A percentile compares a stretch with the other conserved stretches of the same genome.
phyloP scores from a whole-genome alignment of 2,797 vertebrate genomes.

The Euphonia xanthogaster region DNA sequence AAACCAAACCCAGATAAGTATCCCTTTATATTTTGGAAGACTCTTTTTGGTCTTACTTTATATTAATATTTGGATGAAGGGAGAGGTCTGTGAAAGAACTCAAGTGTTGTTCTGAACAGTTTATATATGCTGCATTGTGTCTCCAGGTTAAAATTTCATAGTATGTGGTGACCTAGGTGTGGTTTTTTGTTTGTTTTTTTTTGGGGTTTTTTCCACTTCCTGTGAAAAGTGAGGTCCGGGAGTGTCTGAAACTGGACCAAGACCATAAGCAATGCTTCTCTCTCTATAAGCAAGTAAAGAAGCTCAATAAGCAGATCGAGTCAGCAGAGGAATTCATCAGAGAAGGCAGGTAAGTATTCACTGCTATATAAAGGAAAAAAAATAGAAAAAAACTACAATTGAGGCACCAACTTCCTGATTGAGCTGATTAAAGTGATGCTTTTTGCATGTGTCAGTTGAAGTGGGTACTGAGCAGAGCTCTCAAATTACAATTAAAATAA shows the following conservation, averaged over 20 bases:
- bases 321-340: conserved; percentile 90
- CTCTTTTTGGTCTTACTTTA: not conserved
- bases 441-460: conserved; percentile 40
- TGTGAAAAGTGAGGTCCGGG: conserved; percentile 88
- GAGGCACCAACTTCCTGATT: not conserved
- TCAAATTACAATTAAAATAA: conserved; percentile 37
- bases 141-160: not conserved
- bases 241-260: conserved; percentile 96
- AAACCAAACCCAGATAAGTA: not conserved
- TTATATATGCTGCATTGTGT: not conserved
- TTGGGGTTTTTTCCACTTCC: not conserved
- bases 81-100: not conserved
- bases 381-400: not conserved
- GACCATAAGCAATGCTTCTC: conserved; percentile 95
- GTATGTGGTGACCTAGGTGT: not conserved
- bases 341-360: conserved; percentile 86
- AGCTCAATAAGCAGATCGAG: conserved; percentile 92
- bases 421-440: conserved; percentile 19
- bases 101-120: not conserved
- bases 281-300: conserved; percentile 98
- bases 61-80: not conserved
- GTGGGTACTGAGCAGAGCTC: not conserved
- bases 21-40: not conserved
- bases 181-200: not conserved
- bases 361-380: not conserved